phyloP scores from a whole-genome alignment of 2,113 vertebrate genomes.

The Crypturellus undulatus region DNA sequence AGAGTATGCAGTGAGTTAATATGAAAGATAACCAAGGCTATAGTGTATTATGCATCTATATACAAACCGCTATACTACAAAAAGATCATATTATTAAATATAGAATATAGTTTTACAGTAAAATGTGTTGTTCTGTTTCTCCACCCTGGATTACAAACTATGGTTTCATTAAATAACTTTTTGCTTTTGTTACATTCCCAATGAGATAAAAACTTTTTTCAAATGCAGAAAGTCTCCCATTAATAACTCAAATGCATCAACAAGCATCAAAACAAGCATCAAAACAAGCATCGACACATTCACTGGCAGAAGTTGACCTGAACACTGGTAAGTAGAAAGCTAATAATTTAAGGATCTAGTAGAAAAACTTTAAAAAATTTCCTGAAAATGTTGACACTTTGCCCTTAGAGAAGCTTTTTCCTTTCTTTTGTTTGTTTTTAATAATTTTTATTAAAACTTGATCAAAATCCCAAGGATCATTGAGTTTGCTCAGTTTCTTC shows the following conservation, averaged over 20 bases:
- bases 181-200: neutral
- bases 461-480: neutral
- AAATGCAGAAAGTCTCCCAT: neutral
- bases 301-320: neutral
- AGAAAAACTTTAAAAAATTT: neutral
- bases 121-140: neutral
- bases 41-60: neutral
- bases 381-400: neutral
- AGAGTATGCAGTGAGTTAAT: neutral
- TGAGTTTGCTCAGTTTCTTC: neutral
- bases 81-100: neutral
- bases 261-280: neutral
- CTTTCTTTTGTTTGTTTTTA: neutral
- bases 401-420: neutral
- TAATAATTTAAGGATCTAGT: accelerated
- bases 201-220: neutral
- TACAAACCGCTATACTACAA: neutral
- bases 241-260: neutral
- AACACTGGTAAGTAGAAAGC: neutral
- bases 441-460: neutral
- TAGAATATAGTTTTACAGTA: neutral
- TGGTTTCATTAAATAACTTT: neutral
- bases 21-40: neutral
- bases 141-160: neutral
- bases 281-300: neutral